Evolutionary conservation across 2,797 vertebrate genomes (phyloP), one percentile per base, ranked within the genome.

Genomic region (Furcifer pardalis): DNA sequence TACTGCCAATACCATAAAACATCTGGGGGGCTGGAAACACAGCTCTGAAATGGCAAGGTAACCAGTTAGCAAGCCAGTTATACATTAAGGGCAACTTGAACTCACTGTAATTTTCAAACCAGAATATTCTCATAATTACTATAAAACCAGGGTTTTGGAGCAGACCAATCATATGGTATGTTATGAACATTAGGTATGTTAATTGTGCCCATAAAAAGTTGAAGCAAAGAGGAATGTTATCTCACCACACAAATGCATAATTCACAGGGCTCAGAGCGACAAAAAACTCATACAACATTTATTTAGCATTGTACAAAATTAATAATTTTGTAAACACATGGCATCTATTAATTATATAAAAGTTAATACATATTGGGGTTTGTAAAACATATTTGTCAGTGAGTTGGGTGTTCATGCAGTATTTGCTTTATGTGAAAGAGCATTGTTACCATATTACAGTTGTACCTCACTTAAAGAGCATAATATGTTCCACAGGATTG

Each of bases 111-210:
- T 32, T 86, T 92, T 81, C 66, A n/a, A 65, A 59, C 23, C 65
- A 46, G 88, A 93, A 85, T 49, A 86, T 71, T 81, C 79, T 49
- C 56, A 77, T 71, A 86, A 86, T 86, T 77, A 82, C 42, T 86
- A 40, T 77, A 77, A 86, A 81, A 86, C 79, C 79, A 81, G 72
- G 40, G n/a, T 81, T 77, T 86, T 79, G 60, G 72, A 86, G 44
- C 63, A 62, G 42, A n/a, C 40, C 71, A 77, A 82, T 77, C 74
- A 77, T 42, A 71, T n/a, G 42, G 65, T 21, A 71, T 77, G 17
- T 72, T 86, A 82, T 32, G 74, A 52, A 42, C 66, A 81, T 69
- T 44, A 46, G 79, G 63, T 62, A 79, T 86, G 79, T 79, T 66
- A 86, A 71, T 30, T n/a, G 52, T 52, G 44, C 66, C 75, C 65